Base-by-base conservation (phyloP, 2,113 vertebrate species). In the Anguilla japonica region DNA sequence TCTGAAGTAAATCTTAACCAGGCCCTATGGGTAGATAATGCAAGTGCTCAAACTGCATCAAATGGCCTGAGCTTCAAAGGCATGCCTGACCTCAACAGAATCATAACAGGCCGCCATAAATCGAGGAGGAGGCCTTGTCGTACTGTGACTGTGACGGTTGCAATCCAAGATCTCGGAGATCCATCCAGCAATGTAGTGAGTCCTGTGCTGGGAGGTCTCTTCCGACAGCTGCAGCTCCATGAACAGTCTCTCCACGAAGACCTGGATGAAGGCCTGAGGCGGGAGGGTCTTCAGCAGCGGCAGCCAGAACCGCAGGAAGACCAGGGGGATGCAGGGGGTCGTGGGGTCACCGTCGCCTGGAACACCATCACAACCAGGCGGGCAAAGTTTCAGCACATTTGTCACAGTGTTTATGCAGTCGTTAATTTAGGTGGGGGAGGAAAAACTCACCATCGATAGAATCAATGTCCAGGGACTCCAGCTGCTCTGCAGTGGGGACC, bases 251-350 rank as follows among this genome's bases (percentile, higher is more conserved):
- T 98, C 97, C 84, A 99, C 92, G 2, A 99, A 89, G 50, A 94
- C 91, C 88, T 97, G 96, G 0, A 97, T 94, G 82, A 99, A 98
- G n/a, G 91, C 82, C 5, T 88, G 92, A 0, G 96, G 96, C 87
- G 96, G 96, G 60, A 99, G 93, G 57, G 93, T 90, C 91, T 95
- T 97, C 79, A 99, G 92, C 84, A 99, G 93, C 3, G 97, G 97
- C 86, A 98, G 96, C 98, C 98, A 99, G 87, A 99, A 97, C n/a
- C 93, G 94, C 88, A 97, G 95, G 90, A 99, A 96, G 0, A 87
- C 60, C 22, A 90, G 93, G 87, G 97, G 96, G 80, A 99, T 89
- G 57, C 88, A 90, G 1, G 94, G 94, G 8, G 88, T 26, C 0
- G 86, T 60, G 5, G 53, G 82, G 26, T 79, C 56, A 0, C 40